A percentile compares a stretch with the other conserved stretches of the same genome.
phyloP scores from a whole-genome alignment of 92 coral and sea anemone species.

The Phymanthus crucifer region DNA sequence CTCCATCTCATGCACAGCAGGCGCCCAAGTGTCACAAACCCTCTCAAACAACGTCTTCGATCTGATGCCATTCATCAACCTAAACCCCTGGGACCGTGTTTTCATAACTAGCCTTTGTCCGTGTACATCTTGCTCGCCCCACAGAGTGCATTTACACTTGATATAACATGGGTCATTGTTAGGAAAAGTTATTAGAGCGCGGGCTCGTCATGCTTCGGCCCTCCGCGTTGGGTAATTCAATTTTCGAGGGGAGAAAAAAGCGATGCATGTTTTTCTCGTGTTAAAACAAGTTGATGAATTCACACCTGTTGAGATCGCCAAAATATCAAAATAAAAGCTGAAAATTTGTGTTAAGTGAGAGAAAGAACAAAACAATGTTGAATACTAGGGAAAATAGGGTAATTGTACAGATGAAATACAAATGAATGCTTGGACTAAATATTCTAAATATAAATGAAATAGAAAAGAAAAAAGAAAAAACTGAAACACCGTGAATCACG shows the following conservation, averaged over 20 bases:
- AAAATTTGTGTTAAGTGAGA: no score
- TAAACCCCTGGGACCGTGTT: neutral
- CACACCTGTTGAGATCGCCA: neutral
- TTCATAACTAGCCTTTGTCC: neutral
- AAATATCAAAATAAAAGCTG: neutral
- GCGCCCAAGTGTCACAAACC: neutral
- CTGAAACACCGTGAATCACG: no score
- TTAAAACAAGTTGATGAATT: neutral
- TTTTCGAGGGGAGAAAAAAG: neutral
- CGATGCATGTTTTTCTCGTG: neutral
- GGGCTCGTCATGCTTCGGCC: neutral
- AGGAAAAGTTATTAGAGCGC: neutral
- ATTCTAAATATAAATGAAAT: no score
- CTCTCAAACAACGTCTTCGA: neutral
- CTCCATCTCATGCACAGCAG: neutral
- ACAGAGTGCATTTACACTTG: neutral
- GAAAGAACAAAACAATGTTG: no score
- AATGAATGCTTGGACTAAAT: no score
- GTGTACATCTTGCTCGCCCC: neutral
- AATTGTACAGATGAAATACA: no score
- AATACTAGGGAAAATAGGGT: no score
- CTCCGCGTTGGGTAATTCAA: slow-evolving; percentile 4
- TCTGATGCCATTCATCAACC: neutral
- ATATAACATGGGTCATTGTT: neutral
- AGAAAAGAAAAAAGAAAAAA: no score